Base-by-base conservation (phyloP, 2,888 invertebrate species). In the Drosophila tanythrix region DNA sequence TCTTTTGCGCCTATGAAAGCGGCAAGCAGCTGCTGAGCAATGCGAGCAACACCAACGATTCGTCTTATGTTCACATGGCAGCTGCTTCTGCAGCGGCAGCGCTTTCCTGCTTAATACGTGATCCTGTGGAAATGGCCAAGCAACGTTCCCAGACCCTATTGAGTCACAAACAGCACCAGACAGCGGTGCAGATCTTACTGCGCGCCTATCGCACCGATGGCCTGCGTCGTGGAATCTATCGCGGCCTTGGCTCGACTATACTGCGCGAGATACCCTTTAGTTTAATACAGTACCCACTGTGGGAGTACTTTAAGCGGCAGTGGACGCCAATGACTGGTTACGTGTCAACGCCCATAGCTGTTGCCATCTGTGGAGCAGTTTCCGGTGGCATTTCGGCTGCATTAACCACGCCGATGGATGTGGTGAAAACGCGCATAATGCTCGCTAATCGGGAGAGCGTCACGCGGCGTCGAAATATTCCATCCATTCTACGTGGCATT, bases 341-440 rank as follows among this genome's bases (percentile, higher is more conserved):
- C 5, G 85, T 89, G 0, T 88, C 92, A 4, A 91, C 92, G 21
- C 95, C 96, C 0, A 93, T 95, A 82, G 95, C 98, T 93, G 97
- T 98, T 10, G 97, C 98, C 0, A 69, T 96, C 0, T 98, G 98
- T 93, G 99, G 99, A 0, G 97, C 98, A 0, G 76, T 96, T 46
- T 97, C 98, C 48, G 99, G 99, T 91, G 97, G 96, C 0, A 94
- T 97, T 78, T 96, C 99, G 0, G 98, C 98, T 3, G 97, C 95
- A 0, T 84, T 97, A 1, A 99, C 99, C 0, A 99, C 99, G 0
- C 99, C 99, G 0, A 93, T 99, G 33, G 99, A 99, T 94, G 97
- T 99, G 25, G 97, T 97, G 0, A 99, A 99, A 94, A 99, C 99
- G 0, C 94, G 99, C 87, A 98, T 99, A 76, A 99, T 99, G 98